Base-by-base conservation (phyloP, 2,113 vertebrate species). In the Pipra filicauda region DNA sequence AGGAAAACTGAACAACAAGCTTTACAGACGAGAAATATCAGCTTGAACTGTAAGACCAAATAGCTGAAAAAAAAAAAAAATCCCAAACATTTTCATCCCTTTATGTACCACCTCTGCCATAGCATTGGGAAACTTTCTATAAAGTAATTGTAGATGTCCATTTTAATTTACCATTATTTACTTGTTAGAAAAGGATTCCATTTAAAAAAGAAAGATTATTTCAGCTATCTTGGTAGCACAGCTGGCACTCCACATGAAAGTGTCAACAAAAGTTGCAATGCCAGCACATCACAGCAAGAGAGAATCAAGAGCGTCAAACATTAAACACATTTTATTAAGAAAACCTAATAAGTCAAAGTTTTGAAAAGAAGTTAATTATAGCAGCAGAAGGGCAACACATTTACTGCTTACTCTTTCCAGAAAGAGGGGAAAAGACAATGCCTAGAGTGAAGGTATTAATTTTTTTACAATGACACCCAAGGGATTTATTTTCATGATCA, bases 171-270 rank as follows among this genome's bases (percentile, higher is more conserved):
- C 21, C 31, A 39, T 81, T 93, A 86, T 80, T 93, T 83, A 80
- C 21, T 62, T 86, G 30, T 16, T 44, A 51, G 43, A 51, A 70
- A 88, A 83, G 17, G 5, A 88, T 85, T 82, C 67, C 3, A 85
- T 91, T 88, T 91, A 74, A 92, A 72, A 85, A 85, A 82, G 58
- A 78, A 91, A 85, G 62, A 88, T 80, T 55, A 88, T 74, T 89
- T 88, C 70, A 62, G 81, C 41, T 89, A 82, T 70, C 81, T 80
- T 73, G 46, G 71, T 62, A 73, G 54, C 89, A 92, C 91, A 91
- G 74, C 77, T 85, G 52, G 71, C 52, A 87, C 28, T 67, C 61
- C 69, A 75, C 84, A 85, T 73, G 33, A 30, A 80, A 91, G 77
- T 5, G 13, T 89, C 93, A 94, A 78, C 44, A 92, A 24, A 95